Percentiles rank a stretch among this genome's conserved stretches.
Evolutionary conservation across 2,797 vertebrate genomes (phyloP).

Genomic region (Spatula clypeata): DNA sequence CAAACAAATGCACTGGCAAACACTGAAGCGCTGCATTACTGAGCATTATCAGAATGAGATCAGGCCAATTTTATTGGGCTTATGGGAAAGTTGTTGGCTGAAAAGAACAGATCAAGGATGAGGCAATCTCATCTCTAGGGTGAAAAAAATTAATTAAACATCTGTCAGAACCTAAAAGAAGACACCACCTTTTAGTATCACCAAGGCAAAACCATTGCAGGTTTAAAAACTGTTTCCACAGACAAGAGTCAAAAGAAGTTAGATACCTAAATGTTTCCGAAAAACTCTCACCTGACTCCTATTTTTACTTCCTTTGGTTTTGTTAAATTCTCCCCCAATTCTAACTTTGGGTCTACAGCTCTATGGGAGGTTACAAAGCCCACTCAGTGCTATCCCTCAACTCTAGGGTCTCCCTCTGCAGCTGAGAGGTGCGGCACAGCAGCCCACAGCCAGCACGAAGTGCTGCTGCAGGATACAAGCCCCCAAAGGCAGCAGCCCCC

Average conservation of each 20-base stretch:
- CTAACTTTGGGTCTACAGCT: background rate
- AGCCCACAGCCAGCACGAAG: background rate
- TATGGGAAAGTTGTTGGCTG: background rate
- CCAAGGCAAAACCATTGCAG: background rate
- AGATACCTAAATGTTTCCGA: background rate
- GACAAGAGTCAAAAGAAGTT: background rate
- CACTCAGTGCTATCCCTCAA: fast-evolving
- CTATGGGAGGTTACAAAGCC: background rate
- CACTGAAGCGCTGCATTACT: background rate
- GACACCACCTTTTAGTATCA: background rate
- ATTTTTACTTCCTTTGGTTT: background rate
- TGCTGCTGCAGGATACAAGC: fast-evolving
- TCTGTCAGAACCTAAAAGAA: background rate
- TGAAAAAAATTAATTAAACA: background rate
- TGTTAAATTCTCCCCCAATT: background rate
- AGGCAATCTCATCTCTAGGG: background rate
- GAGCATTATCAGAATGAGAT: background rate
- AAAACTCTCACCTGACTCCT: background rate
- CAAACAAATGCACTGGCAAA: slow-evolving; percentile 1
- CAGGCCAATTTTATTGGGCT: background rate
- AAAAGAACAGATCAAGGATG: background rate
- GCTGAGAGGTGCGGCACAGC: background rate
- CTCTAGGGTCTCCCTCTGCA: fast-evolving
- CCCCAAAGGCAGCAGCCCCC: background rate
- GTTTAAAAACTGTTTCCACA: background rate